These are phyloP conservation scores for Euura lappo DNA, from an alignment of 1,140 invertebrate genomes.

Conservation along the genomic window DNA sequence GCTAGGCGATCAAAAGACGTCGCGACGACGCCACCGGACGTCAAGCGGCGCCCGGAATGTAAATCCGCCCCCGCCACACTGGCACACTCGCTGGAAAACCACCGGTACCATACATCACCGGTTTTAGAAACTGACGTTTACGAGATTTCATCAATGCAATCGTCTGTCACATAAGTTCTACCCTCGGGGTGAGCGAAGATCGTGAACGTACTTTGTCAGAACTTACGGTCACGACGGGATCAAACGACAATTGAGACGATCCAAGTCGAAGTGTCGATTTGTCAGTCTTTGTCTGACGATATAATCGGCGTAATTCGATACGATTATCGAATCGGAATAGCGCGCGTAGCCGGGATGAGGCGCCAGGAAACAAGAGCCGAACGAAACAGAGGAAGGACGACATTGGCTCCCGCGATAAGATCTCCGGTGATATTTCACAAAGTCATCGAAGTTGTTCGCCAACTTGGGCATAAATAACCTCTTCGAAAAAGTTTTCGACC, in stretches of 20 bases:
- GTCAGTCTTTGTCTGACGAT: too few species aligned
- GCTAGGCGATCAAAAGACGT: not conserved
- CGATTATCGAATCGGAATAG: not conserved
- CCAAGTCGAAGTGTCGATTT: too few species aligned
- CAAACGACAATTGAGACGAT: too few species aligned
- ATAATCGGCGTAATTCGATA: not conserved
- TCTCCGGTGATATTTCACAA: slow-evolving; percentile 51
- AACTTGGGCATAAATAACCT: slow-evolving; percentile 54
- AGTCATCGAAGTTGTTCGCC: slow-evolving; percentile 56
- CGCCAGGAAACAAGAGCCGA: slow-evolving; percentile 8
- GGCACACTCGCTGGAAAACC: not conserved
- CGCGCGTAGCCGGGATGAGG: slow-evolving; percentile 33
- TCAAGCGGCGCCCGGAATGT: slow-evolving; percentile 10
- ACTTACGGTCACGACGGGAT: too few species aligned
- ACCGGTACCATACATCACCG: too few species aligned
- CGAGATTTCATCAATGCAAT: not conserved
- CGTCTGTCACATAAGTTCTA: not conserved
- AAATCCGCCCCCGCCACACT: slow-evolving; percentile 6
- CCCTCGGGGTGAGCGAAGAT: not conserved
- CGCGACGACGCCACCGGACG: slow-evolving; percentile 8
- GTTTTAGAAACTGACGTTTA: not conserved
- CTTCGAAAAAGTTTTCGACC: slow-evolving; percentile 3
- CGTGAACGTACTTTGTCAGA: not conserved
- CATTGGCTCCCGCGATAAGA: not conserved
- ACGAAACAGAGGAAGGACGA: slow-evolving; percentile 32